Percentiles rank a stretch among this genome's conserved stretches.
Conservation (phyloP, 2,113 vertebrate species). For the Andinoacara biseriatus region DNA sequence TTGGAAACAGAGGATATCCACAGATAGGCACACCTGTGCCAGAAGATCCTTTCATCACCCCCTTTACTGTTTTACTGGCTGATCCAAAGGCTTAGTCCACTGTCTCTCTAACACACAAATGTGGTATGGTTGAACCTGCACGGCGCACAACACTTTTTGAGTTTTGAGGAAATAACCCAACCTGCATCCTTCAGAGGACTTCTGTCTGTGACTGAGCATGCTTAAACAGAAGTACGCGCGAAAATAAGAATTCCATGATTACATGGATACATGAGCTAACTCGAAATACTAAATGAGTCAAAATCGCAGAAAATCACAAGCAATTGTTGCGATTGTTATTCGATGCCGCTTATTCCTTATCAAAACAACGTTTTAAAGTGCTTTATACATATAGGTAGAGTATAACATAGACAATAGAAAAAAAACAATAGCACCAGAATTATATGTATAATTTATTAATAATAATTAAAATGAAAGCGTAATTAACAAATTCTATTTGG, state of each 20-base stretch:
- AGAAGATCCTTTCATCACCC: not conserved
- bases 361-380: not conserved
- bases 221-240: not conserved
- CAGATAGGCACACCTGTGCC: not conserved
- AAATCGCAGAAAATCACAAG: fast-evolving
- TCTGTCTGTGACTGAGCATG: not conserved
- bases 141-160: not conserved
- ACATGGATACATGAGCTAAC: not conserved
- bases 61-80: not conserved
- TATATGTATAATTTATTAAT: not conserved
- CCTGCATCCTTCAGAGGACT: slow-evolving; percentile 37
- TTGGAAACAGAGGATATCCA: not conserved
- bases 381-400: not conserved
- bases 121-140: not conserved
- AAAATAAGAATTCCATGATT: not conserved
- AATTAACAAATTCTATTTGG: not conserved
- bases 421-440: not conserved
- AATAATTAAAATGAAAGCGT: not conserved
- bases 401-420: not conserved
- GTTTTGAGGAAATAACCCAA: slow-evolving; percentile 1
- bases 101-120: slow-evolving; percentile 8
- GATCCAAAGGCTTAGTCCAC: not conserved
- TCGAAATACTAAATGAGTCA: not conserved
- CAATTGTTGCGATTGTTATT: not conserved
- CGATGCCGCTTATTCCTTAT: not conserved